Percentiles rank a stretch among this genome's conserved stretches.
phyloP scores from a whole-genome alignment of 2,113 vertebrate species.

The Bambusicola thoracicus region DNA sequence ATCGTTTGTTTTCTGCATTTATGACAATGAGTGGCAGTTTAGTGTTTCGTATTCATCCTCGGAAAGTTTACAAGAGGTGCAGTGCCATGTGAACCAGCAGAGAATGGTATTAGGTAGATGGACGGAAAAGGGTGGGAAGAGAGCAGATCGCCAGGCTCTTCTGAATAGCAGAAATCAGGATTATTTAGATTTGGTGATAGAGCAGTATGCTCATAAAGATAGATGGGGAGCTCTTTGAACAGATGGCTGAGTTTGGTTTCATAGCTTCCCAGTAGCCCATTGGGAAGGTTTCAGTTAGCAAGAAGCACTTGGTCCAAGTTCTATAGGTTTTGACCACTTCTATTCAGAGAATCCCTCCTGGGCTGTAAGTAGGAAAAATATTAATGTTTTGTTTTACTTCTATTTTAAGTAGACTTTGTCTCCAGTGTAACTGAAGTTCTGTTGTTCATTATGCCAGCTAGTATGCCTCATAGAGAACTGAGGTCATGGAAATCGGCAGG shows the following conservation, averaged over 20 bases:
- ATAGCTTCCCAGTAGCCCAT: not conserved
- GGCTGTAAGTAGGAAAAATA: slow-evolving; percentile 27
- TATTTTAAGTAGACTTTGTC: slow-evolving; percentile 42
- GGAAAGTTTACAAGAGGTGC: not conserved
- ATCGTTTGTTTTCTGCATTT: not conserved
- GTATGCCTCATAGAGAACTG: slow-evolving; percentile 54
- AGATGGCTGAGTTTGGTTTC: not conserved
- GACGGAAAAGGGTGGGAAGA: not conserved
- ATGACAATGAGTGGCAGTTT: not conserved
- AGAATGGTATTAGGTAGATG: not conserved
- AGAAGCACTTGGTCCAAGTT: not conserved
- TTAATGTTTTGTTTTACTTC: slow-evolving; percentile 32
- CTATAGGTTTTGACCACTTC: not conserved
- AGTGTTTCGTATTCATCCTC: not conserved
- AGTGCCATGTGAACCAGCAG: not conserved
- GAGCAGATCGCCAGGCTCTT: not conserved
- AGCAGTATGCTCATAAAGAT: fast-evolving
- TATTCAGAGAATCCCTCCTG: not conserved
- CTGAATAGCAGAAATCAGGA: not conserved
- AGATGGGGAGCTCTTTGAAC: not conserved
- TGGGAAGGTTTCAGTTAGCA: not conserved
- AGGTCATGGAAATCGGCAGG: slow-evolving; percentile 48
- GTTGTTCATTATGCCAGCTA: slow-evolving; percentile 58
- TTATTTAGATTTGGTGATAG: not conserved
- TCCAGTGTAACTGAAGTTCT: slow-evolving; percentile 16